phyloP scores from a whole-genome alignment of 92 coral and sea anemone species.

The Chrysogorgia sp. region DNA sequence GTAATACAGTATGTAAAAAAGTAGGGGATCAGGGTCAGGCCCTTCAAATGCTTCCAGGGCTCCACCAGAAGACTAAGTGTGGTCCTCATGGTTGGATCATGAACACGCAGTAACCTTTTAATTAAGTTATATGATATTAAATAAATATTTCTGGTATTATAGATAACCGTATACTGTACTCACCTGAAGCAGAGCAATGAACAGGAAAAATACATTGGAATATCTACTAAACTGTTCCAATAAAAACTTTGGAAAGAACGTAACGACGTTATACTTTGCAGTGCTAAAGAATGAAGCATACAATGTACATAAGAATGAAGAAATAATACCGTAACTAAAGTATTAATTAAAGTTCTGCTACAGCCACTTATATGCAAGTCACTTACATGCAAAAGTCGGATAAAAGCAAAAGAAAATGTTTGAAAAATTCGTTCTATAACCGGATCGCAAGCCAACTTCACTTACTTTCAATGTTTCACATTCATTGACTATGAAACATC shows the following conservation, averaged over 20 bases:
- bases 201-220: slow-evolving; percentile 97
- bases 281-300: slow-evolving; percentile 65
- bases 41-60: no score
- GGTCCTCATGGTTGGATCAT: no score
- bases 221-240: slow-evolving; percentile 99
- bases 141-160: no score
- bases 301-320: background rate
- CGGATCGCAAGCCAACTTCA: background rate
- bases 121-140: no score
- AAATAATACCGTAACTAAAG: background rate
- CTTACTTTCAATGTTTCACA: no score
- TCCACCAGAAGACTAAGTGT: no score
- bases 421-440: background rate
- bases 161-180: slow-evolving; percentile 4
- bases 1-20: no score
- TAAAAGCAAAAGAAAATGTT: background rate
- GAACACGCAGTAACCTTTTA: no score
- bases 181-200: slow-evolving; percentile 97
- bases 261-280: slow-evolving; percentile 91
- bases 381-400: background rate
- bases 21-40: no score
- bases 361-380: background rate
- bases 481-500: no score
- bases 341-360: background rate
- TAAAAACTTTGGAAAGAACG: slow-evolving; percentile 97